These are phyloP conservation scores for Pasiphila rectangulata DNA, from an alignment of 2,888 invertebrate species.

Conservation along the genomic window DNA sequence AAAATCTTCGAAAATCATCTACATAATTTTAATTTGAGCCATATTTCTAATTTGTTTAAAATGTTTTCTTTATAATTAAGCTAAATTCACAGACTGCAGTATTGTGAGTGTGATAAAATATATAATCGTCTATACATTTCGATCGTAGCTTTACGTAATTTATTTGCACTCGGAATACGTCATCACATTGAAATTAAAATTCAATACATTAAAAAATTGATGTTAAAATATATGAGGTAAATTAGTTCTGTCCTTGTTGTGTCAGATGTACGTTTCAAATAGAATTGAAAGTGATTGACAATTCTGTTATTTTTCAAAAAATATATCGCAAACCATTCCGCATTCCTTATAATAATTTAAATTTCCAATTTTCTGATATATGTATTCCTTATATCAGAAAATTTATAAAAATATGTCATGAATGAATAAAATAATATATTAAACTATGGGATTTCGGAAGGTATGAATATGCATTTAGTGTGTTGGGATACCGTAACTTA, in stretches of 20 bases:
- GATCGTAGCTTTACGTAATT: not conserved
- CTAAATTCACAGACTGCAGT: slow-evolving; percentile 2
- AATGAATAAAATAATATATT: too few species aligned
- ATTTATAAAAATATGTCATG: too few species aligned
- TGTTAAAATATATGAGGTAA: not conserved
- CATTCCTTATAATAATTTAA: not conserved
- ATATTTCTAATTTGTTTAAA: too few species aligned
- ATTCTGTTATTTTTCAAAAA: not conserved
- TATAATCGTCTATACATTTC: not conserved
- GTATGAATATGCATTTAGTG: slow-evolving; percentile 12
- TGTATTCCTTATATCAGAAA: not conserved
- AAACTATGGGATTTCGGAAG: too few species aligned
- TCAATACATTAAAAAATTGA: too few species aligned
- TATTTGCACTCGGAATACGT: not conserved
- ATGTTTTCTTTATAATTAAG: not conserved
- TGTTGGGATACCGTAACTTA: not conserved
- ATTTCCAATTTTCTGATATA: not conserved
- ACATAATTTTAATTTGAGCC: too few species aligned
- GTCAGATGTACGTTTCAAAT: not conserved
- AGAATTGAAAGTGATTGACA: not conserved
- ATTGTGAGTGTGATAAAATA: slow-evolving; percentile 1
- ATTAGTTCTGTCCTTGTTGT: not conserved
- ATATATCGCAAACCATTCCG: not conserved
- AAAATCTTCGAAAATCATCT: too few species aligned
- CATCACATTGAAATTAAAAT: not conserved